A percentile compares a stretch with the other conserved stretches of the same genome.
phyloP scores from a whole-genome alignment of 2,888 invertebrate species.

The Phania funesta region DNA sequence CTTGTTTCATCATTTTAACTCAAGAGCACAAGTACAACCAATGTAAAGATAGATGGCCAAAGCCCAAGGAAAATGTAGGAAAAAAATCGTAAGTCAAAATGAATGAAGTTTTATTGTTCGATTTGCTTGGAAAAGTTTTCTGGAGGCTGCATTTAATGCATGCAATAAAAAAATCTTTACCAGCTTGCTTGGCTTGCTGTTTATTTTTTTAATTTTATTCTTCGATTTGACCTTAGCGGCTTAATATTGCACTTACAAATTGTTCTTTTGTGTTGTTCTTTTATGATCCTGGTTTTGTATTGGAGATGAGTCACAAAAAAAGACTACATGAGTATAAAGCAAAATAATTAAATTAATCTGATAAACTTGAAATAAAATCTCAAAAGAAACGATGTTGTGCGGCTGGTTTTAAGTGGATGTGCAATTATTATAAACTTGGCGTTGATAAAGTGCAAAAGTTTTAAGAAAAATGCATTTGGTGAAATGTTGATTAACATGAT shows the following conservation, averaged over 20 bases:
- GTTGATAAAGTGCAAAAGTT: too few relatives aligned
- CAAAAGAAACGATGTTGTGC: too few relatives aligned
- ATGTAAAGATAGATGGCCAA: not conserved
- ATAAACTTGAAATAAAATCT: too few relatives aligned
- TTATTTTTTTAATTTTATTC: not conserved
- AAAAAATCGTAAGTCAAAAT: conserved; percentile 10
- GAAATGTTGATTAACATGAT: too few relatives aligned
- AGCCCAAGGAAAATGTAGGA: not conserved
- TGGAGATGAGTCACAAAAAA: not conserved
- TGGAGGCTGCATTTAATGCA: not conserved
- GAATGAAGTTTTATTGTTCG: conserved; percentile 44
- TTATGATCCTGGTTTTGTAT: conserved; percentile 18
- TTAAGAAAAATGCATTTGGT: too few relatives aligned
- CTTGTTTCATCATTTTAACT: not conserved
- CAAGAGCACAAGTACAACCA: not conserved
- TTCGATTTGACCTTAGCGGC: conserved; percentile 26
- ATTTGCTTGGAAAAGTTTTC: conserved; percentile 10
- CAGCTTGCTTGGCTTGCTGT: not conserved
- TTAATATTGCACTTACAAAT: conserved; percentile 46
- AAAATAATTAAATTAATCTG: not conserved
- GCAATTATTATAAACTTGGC: too few relatives aligned
- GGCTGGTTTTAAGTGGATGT: too few relatives aligned
- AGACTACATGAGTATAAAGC: not conserved
- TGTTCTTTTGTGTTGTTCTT: conserved; percentile 32
- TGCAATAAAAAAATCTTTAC: not conserved